A percentile compares a stretch with the other conserved stretches of the same genome.
Evolutionary conservation across 2,113 vertebrate species (phyloP).

Genomic region (Ciconia maguari): DNA sequence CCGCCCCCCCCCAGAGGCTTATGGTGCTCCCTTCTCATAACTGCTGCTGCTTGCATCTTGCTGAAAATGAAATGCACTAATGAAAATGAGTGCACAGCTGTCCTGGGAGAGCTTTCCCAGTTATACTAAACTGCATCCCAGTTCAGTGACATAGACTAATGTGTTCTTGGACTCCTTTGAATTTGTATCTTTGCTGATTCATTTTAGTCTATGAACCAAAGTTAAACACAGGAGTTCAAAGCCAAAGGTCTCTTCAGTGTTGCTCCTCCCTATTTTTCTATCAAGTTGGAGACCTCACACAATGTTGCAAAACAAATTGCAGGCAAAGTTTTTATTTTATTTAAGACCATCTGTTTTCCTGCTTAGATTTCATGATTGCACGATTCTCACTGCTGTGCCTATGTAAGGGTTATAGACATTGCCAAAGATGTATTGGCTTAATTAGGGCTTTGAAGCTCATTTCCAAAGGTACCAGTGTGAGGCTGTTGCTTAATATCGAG

Average conservation of each 20-base stretch:
- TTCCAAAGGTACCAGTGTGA: background rate
- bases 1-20: background rate
- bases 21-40: accelerated
- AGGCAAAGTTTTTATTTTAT: background rate
- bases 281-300: background rate
- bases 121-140: background rate
- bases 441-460: constrained; percentile 20
- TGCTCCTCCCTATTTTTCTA: background rate
- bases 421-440: constrained; percentile 20
- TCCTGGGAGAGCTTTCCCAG: background rate
- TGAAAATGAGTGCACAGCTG: background rate
- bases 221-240: background rate
- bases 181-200: background rate
- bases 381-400: constrained; percentile 5
- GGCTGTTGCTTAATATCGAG: background rate
- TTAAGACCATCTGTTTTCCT: constrained; percentile 50
- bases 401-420: constrained; percentile 14
- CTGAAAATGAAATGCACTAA: background rate
- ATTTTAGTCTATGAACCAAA: background rate
- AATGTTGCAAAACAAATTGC: constrained; percentile 21
- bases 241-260: background rate
- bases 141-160: background rate
- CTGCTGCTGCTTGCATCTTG: background rate
- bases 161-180: background rate
- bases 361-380: background rate